phyloP scores from a whole-genome alignment of 2,888 invertebrate species.

The Lasioglossum malachurum region DNA sequence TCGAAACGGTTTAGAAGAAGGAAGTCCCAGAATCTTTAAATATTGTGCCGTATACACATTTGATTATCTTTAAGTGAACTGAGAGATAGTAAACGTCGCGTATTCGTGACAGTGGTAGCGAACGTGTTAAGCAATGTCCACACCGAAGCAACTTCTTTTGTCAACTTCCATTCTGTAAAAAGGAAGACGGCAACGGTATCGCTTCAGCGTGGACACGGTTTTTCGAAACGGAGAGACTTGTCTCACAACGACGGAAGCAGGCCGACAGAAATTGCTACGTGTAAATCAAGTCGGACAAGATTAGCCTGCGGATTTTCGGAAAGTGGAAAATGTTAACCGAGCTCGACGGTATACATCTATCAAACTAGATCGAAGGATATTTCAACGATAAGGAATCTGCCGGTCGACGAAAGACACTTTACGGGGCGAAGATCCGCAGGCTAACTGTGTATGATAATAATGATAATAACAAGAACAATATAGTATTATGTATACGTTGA shows the following conservation, averaged over 20 bases:
- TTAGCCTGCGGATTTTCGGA: neutral
- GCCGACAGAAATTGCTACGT: neutral
- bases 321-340: neutral
- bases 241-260: neutral
- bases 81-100: no score
- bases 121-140: neutral
- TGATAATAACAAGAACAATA: conserved; percentile 2
- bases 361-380: neutral
- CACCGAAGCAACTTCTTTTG: neutral
- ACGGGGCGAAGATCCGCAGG: neutral
- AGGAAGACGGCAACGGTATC: neutral
- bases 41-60: no score
- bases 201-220: neutral
- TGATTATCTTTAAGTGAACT: no score
- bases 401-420: neutral
- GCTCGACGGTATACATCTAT: neutral
- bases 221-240: neutral
- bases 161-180: neutral
- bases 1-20: neutral
- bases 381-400: neutral
- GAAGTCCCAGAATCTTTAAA: neutral
- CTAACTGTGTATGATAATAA: neutral
- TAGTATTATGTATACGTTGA: conserved; percentile 21
- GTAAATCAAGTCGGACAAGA: neutral
- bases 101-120: neutral